phyloP scores from a whole-genome alignment of 2,888 invertebrate species.

The Apotomis betuletana region DNA sequence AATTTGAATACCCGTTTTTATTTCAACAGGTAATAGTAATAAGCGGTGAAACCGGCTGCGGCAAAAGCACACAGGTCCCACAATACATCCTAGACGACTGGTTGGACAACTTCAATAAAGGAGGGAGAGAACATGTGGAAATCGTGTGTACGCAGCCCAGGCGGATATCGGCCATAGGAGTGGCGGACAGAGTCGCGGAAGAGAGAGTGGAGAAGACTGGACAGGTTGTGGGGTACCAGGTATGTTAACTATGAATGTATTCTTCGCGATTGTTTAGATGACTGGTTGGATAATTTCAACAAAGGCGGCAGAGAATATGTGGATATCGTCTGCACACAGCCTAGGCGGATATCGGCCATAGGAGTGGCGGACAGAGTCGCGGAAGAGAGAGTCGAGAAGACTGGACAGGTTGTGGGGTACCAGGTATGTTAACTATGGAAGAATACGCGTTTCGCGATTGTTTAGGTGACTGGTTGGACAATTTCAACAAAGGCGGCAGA shows the following conservation, averaged over 20 bases:
- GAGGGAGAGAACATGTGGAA: conserved; percentile 86
- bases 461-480: conserved; percentile 91
- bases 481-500: conserved; percentile 76
- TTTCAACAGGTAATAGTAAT: conserved; percentile 86
- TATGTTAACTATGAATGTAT: too few species aligned
- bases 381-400: conserved; percentile 90
- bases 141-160: conserved; percentile 97
- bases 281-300: conserved; percentile 87
- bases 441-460: too few species aligned
- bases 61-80: conserved; percentile 95
- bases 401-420: conserved; percentile 90
- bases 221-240: conserved; percentile 89
- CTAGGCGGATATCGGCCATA: conserved; percentile 94
- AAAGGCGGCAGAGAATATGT: conserved; percentile 84
- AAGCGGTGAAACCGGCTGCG: conserved; percentile 93
- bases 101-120: conserved; percentile 84
- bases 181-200: conserved; percentile 94
- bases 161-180: conserved; percentile 94
- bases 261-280: conserved; percentile 84
- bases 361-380: conserved; percentile 96
- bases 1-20: background rate
- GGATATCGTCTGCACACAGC: conserved; percentile 96
- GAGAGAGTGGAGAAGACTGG: conserved; percentile 93
- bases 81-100: conserved; percentile 96
- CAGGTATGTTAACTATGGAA: conserved; percentile 62